Conservation (phyloP, 35 echinoderm and acorn worm genomes). For the Apostichopus japonicus region DNA sequence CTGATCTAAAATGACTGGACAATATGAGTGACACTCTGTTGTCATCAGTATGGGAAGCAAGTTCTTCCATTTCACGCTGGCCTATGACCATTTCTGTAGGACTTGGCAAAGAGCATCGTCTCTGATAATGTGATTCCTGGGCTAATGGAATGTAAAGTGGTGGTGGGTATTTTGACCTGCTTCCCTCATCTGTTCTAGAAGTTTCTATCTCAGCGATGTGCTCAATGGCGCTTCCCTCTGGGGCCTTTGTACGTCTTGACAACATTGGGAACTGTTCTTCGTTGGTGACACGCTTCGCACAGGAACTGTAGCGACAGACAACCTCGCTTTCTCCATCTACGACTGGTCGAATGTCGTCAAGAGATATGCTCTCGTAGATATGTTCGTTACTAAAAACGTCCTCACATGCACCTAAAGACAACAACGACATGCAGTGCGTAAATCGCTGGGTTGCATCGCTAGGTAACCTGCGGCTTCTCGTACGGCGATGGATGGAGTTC, state of each 20-base stretch:
- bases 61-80: background rate
- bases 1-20: conserved; percentile 19
- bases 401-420: background rate
- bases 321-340: background rate
- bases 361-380: conserved; percentile 36
- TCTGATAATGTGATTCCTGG: background rate
- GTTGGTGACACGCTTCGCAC: background rate
- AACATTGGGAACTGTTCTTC: background rate
- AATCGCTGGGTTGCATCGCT: background rate
- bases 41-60: background rate
- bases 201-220: background rate
- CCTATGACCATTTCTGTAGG: background rate
- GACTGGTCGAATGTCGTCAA: background rate
- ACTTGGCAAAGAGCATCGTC: conserved; percentile 19
- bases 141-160: conserved; percentile 19
- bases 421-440: conserved; percentile 1
- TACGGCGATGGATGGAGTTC: background rate
- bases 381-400: conserved; percentile 34
- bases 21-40: background rate
- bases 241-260: background rate
- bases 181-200: background rate
- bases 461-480: background rate
- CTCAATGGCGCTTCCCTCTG: too few species aligned
- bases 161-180: background rate
- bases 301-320: background rate